Evolutionary conservation across 2,113 vertebrate species (phyloP), one percentile per base, ranked within the genome.

Genomic region (Butorides virescens): DNA sequence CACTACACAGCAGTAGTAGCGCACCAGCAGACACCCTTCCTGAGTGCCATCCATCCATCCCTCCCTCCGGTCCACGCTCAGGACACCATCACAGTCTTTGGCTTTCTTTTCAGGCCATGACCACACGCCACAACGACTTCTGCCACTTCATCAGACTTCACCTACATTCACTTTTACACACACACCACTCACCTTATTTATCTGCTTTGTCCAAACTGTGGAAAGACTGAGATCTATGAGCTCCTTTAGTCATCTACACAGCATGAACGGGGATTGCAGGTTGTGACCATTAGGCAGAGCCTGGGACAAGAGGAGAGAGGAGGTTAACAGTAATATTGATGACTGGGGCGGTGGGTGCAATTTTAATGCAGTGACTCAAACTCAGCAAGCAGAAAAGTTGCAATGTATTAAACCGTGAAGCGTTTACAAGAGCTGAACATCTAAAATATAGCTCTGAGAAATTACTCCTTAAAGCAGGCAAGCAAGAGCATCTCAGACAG

Each of bases 401-500:
- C 91, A 78, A 70, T 76, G 74, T 96, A 96, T 92, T 97, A 91
- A 93, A 95, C 53, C 71, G 90, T 92, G 80, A 95, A 90, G 53
- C 88, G 93, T 96, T 97, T 91, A 94, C 63, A 94, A 71, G 97
- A 90, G 46, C 65, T 85, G 87, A 94, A 95, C 61, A 93, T 90
- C 91, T 86, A 81, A 92, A 97, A 88, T 84, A 77, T 7, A 86
- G 85, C 81, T 90, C 78, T 91, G 90, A 94, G 90, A 96, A 97
- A 96, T 96, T 95, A 91, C 78, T 97, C 96, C 95, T 96, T 97
- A 94, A 97, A 97, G 97, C 97, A 98, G 95, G 97, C 92, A 96
- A 97, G 96, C 95, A 97, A 91, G 96, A 97, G 94, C 94, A 86
- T 74, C 77, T 85, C 80, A 68, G 95, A 88, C 50, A 97, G 96